Percentiles rank a stretch among this genome's conserved stretches.
Evolutionary conservation across 2,113 vertebrate genomes (phyloP).

Genomic region (Pseudolaguvia tuberculata): DNA sequence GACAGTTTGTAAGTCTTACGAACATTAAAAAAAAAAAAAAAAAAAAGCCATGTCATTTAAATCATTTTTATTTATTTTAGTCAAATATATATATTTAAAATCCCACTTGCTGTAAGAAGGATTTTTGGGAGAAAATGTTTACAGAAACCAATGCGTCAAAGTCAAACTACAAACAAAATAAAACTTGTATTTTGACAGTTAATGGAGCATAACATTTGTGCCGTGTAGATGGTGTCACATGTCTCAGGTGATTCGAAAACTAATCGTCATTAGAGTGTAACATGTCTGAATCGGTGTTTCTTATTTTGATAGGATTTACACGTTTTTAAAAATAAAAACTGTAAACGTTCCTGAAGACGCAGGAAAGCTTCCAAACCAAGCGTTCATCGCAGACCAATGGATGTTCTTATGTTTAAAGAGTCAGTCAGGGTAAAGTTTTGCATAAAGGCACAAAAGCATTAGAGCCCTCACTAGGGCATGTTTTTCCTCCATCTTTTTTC

Average conservation of each 20-base stretch:
- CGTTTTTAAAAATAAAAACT: slow-evolving; percentile 48
- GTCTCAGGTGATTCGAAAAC: too few species aligned
- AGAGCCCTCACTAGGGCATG: slow-evolving; percentile 58
- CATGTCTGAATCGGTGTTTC: slow-evolving; percentile 36
- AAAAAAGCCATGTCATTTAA: slow-evolving; percentile 52
- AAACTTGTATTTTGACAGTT: slow-evolving; percentile 53
- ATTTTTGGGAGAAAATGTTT: slow-evolving; percentile 68
- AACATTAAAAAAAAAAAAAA: neutral
- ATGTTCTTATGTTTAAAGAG: slow-evolving; percentile 52
- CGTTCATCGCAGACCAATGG: slow-evolving; percentile 51
- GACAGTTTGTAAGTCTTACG: neutral
- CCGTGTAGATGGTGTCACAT: slow-evolving; percentile 54
- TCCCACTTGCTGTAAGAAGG: slow-evolving; percentile 64
- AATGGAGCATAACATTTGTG: slow-evolving; percentile 61
- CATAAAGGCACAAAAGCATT: slow-evolving; percentile 76
- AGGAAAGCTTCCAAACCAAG: slow-evolving; percentile 48
- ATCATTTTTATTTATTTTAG: slow-evolving; percentile 70
- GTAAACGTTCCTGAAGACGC: slow-evolving; percentile 51
- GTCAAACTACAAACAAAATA: slow-evolving; percentile 59
- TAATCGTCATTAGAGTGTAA: too few species aligned
- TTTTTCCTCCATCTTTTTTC: too few species aligned
- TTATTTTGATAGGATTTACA: slow-evolving; percentile 34
- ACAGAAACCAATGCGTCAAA: slow-evolving; percentile 67
- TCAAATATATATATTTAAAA: slow-evolving; percentile 76
- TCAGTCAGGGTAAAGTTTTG: slow-evolving; percentile 59